Percentiles rank a stretch among this genome's conserved stretches.
phyloP scores from a whole-genome alignment of 2,888 invertebrate species.

The Drosophila acutilabella region DNA sequence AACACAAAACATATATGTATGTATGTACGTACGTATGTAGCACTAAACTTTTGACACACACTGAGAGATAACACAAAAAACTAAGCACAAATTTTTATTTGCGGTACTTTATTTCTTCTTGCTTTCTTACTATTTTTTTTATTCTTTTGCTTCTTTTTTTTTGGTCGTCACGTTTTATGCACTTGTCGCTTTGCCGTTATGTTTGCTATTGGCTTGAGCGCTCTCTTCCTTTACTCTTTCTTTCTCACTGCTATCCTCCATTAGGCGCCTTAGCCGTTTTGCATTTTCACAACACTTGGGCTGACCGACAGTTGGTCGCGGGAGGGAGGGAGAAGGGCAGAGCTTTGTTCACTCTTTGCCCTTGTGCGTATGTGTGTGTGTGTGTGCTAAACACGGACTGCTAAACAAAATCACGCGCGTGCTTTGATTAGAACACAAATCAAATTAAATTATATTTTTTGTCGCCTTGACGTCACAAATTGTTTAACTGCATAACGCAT shows the following conservation, averaged over 20 bases:
- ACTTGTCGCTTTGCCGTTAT: conserved; percentile 67
- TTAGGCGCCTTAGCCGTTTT: conserved; percentile 47
- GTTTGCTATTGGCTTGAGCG: conserved; percentile 53
- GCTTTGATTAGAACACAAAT: conserved; percentile 62
- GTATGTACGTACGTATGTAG: conserved; percentile 19
- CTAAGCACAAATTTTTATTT: conserved; percentile 30
- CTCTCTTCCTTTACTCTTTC: conserved; percentile 20
- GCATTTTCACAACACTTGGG: conserved; percentile 63
- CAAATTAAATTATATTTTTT: conserved; percentile 41
- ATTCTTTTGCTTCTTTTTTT: conserved; percentile 28
- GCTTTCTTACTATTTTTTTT: conserved; percentile 22
- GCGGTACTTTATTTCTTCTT: conserved; percentile 24
- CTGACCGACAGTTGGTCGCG: not conserved
- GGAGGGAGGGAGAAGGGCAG: conserved; percentile 4
- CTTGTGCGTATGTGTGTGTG: conserved; percentile 23
- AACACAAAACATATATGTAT: conserved; percentile 56
- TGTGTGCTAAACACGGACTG: conserved; percentile 24
- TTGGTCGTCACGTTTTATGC: conserved; percentile 63
- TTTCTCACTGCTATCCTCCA: conserved; percentile 35
- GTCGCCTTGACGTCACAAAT: conserved; percentile 39
- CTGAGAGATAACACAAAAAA: conserved; percentile 29
- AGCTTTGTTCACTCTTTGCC: conserved; percentile 41
- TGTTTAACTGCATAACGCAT: conserved; percentile 44
- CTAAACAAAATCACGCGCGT: conserved; percentile 66
- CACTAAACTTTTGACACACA: conserved; percentile 24